These are phyloP conservation scores for Lepus americanus DNA, from an alignment of 2,113 vertebrate species.

Conservation along the genomic window DNA sequence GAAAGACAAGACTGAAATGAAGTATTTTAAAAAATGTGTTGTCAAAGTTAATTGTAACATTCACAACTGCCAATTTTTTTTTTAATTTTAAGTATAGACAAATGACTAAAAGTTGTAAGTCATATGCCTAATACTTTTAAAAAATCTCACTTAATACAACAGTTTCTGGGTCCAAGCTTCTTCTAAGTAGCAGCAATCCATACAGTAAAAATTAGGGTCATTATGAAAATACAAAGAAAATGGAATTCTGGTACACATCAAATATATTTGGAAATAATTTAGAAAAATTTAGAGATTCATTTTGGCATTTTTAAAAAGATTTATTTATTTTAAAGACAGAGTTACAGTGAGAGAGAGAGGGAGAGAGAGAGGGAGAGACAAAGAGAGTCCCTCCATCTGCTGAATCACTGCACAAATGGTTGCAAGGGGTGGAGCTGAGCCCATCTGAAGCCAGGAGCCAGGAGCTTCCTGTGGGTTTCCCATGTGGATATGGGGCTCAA, in stretches of 20 bases:
- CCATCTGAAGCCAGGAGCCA: too few relatives aligned
- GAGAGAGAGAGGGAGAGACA: too few relatives aligned
- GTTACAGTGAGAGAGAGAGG: too few relatives aligned
- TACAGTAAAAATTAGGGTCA: neutral
- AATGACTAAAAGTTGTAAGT: neutral
- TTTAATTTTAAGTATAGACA: too few relatives aligned
- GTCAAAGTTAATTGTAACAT: conserved; percentile 2
- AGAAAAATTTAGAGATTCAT: neutral
- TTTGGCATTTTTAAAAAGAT: neutral
- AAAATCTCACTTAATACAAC: neutral
- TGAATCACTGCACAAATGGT: too few relatives aligned
- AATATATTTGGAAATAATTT: neutral
- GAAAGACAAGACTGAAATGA: conserved; percentile 49
- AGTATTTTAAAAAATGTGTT: conserved; percentile 13
- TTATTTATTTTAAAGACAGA: too few relatives aligned
- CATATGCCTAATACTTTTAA: neutral
- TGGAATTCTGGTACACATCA: neutral
- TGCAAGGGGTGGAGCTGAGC: too few relatives aligned
- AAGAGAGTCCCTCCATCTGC: too few relatives aligned
- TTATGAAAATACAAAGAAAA: neutral
- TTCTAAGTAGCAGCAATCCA: neutral
- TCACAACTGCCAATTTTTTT: neutral
- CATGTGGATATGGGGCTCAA: too few relatives aligned
- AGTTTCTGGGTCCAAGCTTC: neutral
- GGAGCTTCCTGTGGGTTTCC: too few relatives aligned